These are phyloP conservation scores for Phoxinus dragarum DNA, from an alignment of 2,797 vertebrate species.

Conservation along the genomic window DNA sequence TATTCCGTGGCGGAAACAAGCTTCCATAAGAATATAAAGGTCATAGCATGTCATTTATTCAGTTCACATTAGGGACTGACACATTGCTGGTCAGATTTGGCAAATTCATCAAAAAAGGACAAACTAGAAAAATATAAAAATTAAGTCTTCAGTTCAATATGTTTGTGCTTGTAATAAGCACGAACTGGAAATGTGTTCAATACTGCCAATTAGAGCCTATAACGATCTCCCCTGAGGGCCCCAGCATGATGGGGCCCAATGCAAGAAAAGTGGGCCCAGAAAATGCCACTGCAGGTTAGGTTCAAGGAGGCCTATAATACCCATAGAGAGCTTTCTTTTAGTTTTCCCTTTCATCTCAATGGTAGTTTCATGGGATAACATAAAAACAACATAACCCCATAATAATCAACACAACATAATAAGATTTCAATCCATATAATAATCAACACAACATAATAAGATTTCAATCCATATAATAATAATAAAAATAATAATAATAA, in stretches of 20 bases:
- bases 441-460: too few species aligned
- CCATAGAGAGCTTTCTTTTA: not conserved
- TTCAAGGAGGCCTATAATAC: not conserved
- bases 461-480: not conserved
- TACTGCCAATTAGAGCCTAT: not conserved
- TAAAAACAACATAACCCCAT: too few species aligned
- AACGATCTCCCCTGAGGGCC: not conserved
- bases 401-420: too few species aligned
- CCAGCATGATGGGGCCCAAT: not conserved
- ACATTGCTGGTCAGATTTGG: not conserved
- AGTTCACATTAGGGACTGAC: not conserved
- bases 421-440: not conserved
- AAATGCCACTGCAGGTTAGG: not conserved
- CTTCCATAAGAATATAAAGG: slow-evolving; percentile 23
- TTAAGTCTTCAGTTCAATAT: not conserved
- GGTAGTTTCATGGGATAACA: not conserved
- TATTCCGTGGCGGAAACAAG: too few species aligned
- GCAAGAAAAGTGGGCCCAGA: not conserved
- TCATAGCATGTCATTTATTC: not conserved
- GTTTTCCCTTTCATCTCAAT: slow-evolving; percentile 5
- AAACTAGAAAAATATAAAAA: not conserved
- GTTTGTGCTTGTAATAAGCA: not conserved
- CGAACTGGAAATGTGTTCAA: not conserved
- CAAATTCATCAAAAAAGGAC: not conserved
- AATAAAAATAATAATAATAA: too few species aligned